Evolutionary conservation across 2,888 invertebrate species (phyloP).

Genomic region (Campoletis raptor): DNA sequence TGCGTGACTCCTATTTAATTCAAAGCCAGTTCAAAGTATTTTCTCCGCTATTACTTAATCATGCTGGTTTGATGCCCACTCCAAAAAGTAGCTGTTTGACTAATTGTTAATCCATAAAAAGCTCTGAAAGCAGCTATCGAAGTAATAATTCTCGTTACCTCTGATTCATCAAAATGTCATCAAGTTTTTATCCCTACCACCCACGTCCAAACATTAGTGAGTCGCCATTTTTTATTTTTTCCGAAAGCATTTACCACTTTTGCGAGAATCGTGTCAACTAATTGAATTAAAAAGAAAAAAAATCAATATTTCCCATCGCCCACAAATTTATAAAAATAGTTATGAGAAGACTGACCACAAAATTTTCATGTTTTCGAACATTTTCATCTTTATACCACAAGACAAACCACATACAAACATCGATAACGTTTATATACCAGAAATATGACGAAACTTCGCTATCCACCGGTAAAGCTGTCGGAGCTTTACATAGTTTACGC

Average conservation of each 20-base stretch:
- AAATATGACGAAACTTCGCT: constrained; percentile 4
- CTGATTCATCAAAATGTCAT: background rate
- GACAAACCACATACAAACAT: background rate
- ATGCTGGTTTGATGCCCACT: background rate
- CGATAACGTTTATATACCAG: background rate
- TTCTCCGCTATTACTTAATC: background rate
- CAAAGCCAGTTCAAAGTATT: background rate
- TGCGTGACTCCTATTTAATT: background rate
- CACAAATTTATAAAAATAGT: background rate
- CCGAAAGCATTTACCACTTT: background rate
- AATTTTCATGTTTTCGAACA: background rate
- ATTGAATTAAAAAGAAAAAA: background rate
- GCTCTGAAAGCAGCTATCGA: background rate
- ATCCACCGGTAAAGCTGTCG: background rate
- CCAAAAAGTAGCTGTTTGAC: background rate
- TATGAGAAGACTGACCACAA: background rate
- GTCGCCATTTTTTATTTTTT: background rate
- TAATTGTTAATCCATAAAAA: background rate
- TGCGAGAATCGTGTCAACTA: background rate
- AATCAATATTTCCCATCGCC: background rate
- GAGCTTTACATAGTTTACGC: background rate
- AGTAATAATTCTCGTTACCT: background rate
- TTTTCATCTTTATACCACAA: background rate
- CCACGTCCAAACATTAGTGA: background rate
- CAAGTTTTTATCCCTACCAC: background rate